These are phyloP conservation scores for Sturmia bella DNA, from an alignment of 2,888 invertebrate species.

Conservation along the genomic window DNA sequence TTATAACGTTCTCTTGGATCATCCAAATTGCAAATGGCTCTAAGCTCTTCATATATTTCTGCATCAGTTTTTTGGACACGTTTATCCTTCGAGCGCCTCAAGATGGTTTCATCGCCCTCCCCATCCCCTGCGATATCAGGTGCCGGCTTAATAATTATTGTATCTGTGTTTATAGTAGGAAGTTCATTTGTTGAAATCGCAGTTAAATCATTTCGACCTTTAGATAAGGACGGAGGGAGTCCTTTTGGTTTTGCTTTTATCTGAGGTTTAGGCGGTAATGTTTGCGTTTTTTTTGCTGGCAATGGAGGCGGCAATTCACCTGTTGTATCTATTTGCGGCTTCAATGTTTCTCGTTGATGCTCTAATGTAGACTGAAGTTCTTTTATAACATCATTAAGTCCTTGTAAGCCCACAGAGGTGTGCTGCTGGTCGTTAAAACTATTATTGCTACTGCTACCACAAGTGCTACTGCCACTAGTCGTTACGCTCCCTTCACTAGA, in stretches of 20 bases:
- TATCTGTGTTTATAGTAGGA: conserved; percentile 78
- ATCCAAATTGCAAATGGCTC: conserved; percentile 90
- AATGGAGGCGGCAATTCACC: conserved; percentile 80
- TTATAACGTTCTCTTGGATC: conserved; percentile 92
- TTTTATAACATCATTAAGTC: conserved; percentile 77
- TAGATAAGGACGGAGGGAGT: conserved; percentile 76
- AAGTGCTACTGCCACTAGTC: conserved; percentile 73
- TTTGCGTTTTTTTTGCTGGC: conserved; percentile 81
- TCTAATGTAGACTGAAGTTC: conserved; percentile 77
- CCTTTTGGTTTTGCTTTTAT: conserved; percentile 84
- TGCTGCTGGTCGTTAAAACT: conserved; percentile 79
- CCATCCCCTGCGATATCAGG: conserved; percentile 81
- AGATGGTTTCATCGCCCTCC: conserved; percentile 79
- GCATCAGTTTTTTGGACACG: conserved; percentile 81
- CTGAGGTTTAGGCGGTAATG: conserved; percentile 82
- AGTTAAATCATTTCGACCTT: conserved; percentile 61
- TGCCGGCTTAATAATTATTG: conserved; percentile 78
- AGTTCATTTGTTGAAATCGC: conserved; percentile 71
- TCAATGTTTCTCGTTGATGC: conserved; percentile 76
- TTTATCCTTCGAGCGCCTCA: conserved; percentile 81
- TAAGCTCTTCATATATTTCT: conserved; percentile 88
- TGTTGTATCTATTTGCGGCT: conserved; percentile 70
- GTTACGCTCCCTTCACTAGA: conserved; percentile 80
- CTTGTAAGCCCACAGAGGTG: conserved; percentile 73
- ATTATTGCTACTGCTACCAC: conserved; percentile 78